A percentile compares a stretch with the other conserved stretches of the same genome.
phyloP scores from a whole-genome alignment of 2,797 vertebrate genomes.

The Pseudomugil gertrudae region DNA sequence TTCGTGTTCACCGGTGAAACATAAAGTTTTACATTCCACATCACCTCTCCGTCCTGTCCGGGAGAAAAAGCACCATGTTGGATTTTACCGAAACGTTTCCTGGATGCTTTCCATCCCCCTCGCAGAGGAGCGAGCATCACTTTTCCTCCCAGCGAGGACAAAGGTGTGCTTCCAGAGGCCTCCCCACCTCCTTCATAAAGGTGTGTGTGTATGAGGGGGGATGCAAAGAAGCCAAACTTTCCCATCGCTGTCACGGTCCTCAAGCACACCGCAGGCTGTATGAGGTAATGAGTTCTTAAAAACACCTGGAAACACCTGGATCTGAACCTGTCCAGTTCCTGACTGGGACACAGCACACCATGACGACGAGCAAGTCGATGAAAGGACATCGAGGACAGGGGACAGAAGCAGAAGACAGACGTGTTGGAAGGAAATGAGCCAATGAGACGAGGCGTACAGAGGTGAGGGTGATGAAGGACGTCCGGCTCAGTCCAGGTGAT shows the following conservation, averaged over 20 bases:
- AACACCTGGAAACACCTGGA: conserved; percentile 83
- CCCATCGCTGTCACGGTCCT: no score
- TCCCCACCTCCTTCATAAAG: neutral
- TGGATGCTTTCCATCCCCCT: neutral
- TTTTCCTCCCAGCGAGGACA: neutral
- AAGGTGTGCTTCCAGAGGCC: no score
- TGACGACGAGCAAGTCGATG: no score
- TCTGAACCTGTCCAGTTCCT: conserved; percentile 47
- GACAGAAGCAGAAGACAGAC: no score
- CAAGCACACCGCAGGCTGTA: conserved; percentile 81
- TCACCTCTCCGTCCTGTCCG: neutral
- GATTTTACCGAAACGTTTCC: no score
- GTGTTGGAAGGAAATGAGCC: neutral
- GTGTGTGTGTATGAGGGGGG: neutral
- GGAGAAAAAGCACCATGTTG: neutral
- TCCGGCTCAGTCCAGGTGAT: conserved; percentile 38
- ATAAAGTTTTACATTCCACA: neutral
- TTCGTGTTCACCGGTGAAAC: neutral
- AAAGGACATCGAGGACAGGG: no score
- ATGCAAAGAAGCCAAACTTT: no score
- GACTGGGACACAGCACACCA: neutral
- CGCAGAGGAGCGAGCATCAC: no score
- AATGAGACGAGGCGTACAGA: no score
- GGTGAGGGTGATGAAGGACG: conserved; percentile 39
- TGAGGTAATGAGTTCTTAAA: conserved; percentile 91